Percentiles rank a stretch among this genome's conserved stretches.
Conservation (phyloP, 2,888 invertebrate genomes). For the Lysandra bellargus region DNA sequence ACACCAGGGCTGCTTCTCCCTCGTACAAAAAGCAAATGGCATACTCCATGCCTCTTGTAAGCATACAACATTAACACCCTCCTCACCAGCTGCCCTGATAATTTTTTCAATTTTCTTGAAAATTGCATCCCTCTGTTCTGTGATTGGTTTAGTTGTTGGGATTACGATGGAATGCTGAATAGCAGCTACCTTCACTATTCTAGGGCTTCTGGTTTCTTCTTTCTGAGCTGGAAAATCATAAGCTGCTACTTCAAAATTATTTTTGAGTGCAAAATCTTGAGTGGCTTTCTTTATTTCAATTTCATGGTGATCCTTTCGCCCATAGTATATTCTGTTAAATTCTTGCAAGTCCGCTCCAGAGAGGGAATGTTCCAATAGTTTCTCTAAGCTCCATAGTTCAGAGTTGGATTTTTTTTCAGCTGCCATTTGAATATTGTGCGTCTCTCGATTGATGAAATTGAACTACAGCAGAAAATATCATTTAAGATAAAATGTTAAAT, state of each 20-base stretch:
- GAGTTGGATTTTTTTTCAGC: slow-evolving; percentile 38
- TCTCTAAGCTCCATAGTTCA: slow-evolving; percentile 62
- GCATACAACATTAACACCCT: slow-evolving; percentile 93
- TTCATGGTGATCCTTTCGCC: slow-evolving; percentile 81
- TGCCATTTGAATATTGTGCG: slow-evolving; percentile 48
- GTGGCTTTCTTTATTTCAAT: slow-evolving; percentile 77
- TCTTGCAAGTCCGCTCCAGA: slow-evolving; percentile 79
- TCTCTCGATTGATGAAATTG: not conserved
- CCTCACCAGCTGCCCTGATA: slow-evolving; percentile 87
- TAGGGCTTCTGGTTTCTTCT: slow-evolving; percentile 86
- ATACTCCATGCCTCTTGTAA: slow-evolving; percentile 99
- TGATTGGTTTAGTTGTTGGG: slow-evolving; percentile 87
- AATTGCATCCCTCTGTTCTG: slow-evolving; percentile 88
- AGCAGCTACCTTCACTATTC: slow-evolving; percentile 89
- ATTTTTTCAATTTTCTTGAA: slow-evolving; percentile 87
- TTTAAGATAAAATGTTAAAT: not conserved
- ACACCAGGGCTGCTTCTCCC: slow-evolving; percentile 98
- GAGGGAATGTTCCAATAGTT: slow-evolving; percentile 53
- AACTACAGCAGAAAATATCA: not conserved
- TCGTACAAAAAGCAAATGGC: slow-evolving; percentile 99
- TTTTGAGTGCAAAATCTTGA: slow-evolving; percentile 65
- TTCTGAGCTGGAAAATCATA: slow-evolving; percentile 84
- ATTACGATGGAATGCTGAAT: slow-evolving; percentile 92
- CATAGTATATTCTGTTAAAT: slow-evolving; percentile 89
- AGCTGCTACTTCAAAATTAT: slow-evolving; percentile 87